Base-by-base conservation (phyloP, 2,113 vertebrate genomes). In the Numenius arquata region DNA sequence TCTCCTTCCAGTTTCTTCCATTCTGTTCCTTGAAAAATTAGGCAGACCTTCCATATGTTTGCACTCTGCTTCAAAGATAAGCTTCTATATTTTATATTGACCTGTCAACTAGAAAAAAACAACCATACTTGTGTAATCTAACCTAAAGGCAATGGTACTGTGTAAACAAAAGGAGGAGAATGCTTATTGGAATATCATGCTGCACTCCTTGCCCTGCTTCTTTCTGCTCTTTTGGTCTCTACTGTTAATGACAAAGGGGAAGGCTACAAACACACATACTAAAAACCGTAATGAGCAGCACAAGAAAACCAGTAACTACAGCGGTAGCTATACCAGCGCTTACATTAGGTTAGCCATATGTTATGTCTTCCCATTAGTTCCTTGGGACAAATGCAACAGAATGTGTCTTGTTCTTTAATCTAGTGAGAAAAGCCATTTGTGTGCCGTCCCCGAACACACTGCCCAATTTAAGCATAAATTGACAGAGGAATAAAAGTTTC, bases 71-170 rank as follows among this genome's bases (percentile, higher is more conserved):
- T 79, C 89, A 94, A 81, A 95, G 90, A 97, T 94, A 97, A 97
- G 74, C 20, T 56, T 73, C 67, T 79, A 5, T 27, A 30, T 55
- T 85, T 70, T 85, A 78, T 91, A 93, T 9, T 81, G 93, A 95
- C 83, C 87, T 88, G 83, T 82, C 81, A 88, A 85, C 78, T 95
- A 81, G 79, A 72, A 91, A 89, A 89, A 81, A 62, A 26, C 41
- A 43, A 40, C 56, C 56, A 77, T 30, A 67, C 55, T 81, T 95
- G 79, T 97, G 96, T 94, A 97, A 98, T 97, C 95, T 95, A 93
- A 96, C 53, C 88, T 40, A 88, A 97, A 96, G 85, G 86, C 92
- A 94, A 87, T 63, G 68, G 45, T 59, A 40, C 56, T 29, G 62
- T 45, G 83, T n/a, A 80, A 93, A 96, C 8, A 40, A 96, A 78